A percentile compares a stretch with the other conserved stretches of the same genome.
Evolutionary conservation across 2,888 invertebrate species (phyloP).

Genomic region (Apotomis betuletana): DNA sequence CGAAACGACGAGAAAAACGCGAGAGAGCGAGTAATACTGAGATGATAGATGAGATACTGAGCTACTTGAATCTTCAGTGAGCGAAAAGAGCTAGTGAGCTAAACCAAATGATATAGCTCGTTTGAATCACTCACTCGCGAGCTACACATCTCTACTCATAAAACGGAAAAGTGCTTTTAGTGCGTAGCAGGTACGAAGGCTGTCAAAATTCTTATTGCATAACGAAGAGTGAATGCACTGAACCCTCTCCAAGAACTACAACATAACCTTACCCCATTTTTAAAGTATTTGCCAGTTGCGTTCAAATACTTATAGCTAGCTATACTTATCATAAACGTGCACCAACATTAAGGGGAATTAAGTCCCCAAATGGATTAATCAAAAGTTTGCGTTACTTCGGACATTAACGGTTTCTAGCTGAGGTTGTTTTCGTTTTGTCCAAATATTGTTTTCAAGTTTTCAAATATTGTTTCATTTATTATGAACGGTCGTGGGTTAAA

Average conservation of each 20-base stretch:
- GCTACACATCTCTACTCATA: too few relatives aligned
- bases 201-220: too few relatives aligned
- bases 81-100: too few relatives aligned
- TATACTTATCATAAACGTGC: slow-evolving; percentile 33
- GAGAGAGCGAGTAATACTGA: too few relatives aligned
- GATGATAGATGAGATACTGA: too few relatives aligned
- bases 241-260: neutral
- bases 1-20: too few relatives aligned
- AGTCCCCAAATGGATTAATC: slow-evolving; percentile 42
- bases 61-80: too few relatives aligned
- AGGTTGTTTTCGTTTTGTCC: slow-evolving; percentile 14
- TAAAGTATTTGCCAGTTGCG: slow-evolving; percentile 56
- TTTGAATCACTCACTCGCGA: too few relatives aligned
- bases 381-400: slow-evolving; percentile 34
- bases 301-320: slow-evolving; percentile 16
- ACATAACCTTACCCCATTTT: slow-evolving; percentile 17
- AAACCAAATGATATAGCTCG: too few relatives aligned
- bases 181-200: too few relatives aligned
- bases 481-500: neutral
- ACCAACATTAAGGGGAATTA: slow-evolving; percentile 39
- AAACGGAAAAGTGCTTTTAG: too few relatives aligned
- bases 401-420: slow-evolving; percentile 21
- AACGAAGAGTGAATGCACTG: neutral
- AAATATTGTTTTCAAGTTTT: neutral
- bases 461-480: neutral